A percentile compares a stretch with the other conserved stretches of the same genome.
Conservation (phyloP, 2,113 vertebrate species). For the Neomonachus schauinslandi region DNA sequence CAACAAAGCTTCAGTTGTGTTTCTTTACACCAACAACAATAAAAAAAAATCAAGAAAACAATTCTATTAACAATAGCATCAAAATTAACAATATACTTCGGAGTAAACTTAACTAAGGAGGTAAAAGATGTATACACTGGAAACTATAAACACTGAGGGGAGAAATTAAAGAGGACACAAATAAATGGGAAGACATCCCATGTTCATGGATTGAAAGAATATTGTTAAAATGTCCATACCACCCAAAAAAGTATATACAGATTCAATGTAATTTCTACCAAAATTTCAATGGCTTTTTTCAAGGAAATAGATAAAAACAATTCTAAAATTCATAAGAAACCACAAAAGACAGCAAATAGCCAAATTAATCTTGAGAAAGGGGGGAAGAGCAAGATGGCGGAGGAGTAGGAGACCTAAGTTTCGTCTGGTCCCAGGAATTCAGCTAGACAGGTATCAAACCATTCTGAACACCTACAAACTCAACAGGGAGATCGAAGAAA, state of each 20-base stretch:
- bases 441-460: no score
- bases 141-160: not conserved
- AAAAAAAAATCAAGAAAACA: not conserved
- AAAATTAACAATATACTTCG: not conserved
- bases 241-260: not conserved
- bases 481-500: no score
- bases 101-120: not conserved
- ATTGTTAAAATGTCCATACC: not conserved
- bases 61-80: not conserved
- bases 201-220: not conserved
- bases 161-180: not conserved
- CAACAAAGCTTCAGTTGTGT: not conserved
- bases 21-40: not conserved
- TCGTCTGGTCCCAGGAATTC: no score
- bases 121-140: not conserved
- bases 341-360: not conserved
- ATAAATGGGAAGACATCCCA: not conserved
- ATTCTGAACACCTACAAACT: no score
- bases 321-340: not conserved
- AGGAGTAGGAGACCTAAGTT: no score
- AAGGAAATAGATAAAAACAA: not conserved
- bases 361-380: not conserved
- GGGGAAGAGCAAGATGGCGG: no score
- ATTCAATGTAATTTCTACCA: not conserved
- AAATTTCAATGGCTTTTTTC: not conserved